Evolutionary conservation across 2,888 invertebrate species (phyloP), one percentile per base, ranked within the genome.

Genomic region (Congeria kusceri): DNA sequence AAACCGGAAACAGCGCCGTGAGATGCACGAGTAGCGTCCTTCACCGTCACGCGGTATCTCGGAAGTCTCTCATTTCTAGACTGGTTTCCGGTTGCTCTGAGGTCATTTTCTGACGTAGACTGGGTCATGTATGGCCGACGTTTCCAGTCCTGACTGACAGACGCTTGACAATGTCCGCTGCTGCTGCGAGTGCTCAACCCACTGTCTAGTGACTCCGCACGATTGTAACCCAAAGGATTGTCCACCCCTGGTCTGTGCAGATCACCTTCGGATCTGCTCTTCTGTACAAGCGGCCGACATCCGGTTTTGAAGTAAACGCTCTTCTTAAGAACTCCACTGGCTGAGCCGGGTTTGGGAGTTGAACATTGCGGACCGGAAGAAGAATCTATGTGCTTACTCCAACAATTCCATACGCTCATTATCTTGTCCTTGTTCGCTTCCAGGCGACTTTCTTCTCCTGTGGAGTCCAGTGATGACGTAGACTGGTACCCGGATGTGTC

Each of bases 391-490:
- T 64, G 27, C 23, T 75, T 49, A 18, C 71, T 59, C 75, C 67
- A 80, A 62, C 63, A 67, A 20, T 73, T 77, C 83, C 83, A 83
- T 46, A 83, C 70, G 44, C 71, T 64, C 59, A 80, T 79, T 15
- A 83, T 79, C 46, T 83, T 83, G 56, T 75, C 53, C 25, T 77
- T 79, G 44, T 80, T 83, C 20, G 67, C 65, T 15, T 67, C 46
- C 46, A 83, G 65, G 53, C 79, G 70, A 46, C 64, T 83, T 44
- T 83, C 83, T 39, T 83, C 83, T 57, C 79, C 75, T 4, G 79
- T 65, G 9, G 79, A 80, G 39, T 83, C 83, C 39, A 83, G 71
- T 25, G 83, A 83, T 46, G 83, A 83, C n/a, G 83, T 73, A 5
- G 83, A 83, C n/a, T 77, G 23, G 32, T 83, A 83, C n/a, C 83